phyloP scores from a whole-genome alignment of 2,113 vertebrate genomes.

The Corythornis vintsioides region DNA sequence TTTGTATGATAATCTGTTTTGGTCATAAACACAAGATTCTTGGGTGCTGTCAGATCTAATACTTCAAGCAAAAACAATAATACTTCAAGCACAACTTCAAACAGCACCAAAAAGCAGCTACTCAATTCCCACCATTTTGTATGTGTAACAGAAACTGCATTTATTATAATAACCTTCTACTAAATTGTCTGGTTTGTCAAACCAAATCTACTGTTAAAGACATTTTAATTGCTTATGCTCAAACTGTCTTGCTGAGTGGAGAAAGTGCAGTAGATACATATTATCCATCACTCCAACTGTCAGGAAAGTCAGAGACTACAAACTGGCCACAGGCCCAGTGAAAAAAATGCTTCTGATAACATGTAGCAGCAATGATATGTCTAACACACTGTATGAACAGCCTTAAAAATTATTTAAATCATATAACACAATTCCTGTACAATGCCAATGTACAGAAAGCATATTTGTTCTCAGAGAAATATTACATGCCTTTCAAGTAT shows the following conservation, averaged over 20 bases:
- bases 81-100: background rate
- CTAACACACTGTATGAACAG: background rate
- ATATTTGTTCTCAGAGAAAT: background rate
- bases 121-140: background rate
- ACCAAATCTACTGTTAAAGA: background rate
- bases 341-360: background rate
- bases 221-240: conserved; percentile 10
- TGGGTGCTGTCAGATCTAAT: background rate
- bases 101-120: background rate
- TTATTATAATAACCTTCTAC: background rate
- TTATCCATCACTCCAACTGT: background rate
- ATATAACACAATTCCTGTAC: background rate
- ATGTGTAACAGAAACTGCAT: background rate
- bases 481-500: background rate
- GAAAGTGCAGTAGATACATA: background rate
- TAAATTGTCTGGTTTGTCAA: background rate
- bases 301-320: background rate
- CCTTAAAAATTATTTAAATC: background rate
- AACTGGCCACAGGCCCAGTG: background rate
- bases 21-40: conserved; percentile 6
- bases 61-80: background rate
- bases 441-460: background rate
- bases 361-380: background rate
- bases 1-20: conserved; percentile 37
- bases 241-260: background rate